These are phyloP conservation scores for Girardinus metallicus DNA, from an alignment of 2,797 vertebrate species.

Conservation along the genomic window DNA sequence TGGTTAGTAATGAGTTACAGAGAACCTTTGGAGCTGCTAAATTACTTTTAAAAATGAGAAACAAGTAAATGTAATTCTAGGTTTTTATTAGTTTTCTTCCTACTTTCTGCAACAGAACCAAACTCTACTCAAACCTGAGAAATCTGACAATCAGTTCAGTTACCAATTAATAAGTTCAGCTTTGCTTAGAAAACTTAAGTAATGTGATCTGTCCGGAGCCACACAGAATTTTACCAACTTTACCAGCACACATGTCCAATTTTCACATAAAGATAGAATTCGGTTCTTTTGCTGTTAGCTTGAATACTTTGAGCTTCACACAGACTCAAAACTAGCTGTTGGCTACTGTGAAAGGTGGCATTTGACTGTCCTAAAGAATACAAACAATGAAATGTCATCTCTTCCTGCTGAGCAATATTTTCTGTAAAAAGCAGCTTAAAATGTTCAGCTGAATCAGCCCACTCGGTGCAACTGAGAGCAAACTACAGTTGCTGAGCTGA, in stretches of 20 bases:
- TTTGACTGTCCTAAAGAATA: neutral
- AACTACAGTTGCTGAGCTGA: neutral
- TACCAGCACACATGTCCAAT: neutral
- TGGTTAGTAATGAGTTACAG: neutral
- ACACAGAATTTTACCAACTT: neutral
- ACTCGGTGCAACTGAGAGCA: neutral
- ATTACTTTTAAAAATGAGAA: neutral
- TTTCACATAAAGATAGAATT: neutral
- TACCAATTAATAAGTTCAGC: neutral
- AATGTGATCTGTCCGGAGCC: neutral
- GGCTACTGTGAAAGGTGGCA: neutral
- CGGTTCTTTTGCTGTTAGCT: neutral
- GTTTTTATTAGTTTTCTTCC: neutral
- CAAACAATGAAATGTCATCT: neutral
- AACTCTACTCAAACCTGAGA: neutral
- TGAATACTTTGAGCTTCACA: neutral
- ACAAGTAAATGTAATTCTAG: neutral
- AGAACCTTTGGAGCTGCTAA: neutral
- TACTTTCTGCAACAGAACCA: neutral
- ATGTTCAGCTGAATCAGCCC: neutral
- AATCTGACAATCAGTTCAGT: neutral
- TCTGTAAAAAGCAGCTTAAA: neutral
- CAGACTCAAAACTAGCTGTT: neutral
- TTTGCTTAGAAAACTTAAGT: neutral
- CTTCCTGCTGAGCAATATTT: neutral